Evolutionary conservation across 1,140 invertebrate species (phyloP), one percentile per base, ranked within the genome.

Genomic region (Drosophila watanabei): DNA sequence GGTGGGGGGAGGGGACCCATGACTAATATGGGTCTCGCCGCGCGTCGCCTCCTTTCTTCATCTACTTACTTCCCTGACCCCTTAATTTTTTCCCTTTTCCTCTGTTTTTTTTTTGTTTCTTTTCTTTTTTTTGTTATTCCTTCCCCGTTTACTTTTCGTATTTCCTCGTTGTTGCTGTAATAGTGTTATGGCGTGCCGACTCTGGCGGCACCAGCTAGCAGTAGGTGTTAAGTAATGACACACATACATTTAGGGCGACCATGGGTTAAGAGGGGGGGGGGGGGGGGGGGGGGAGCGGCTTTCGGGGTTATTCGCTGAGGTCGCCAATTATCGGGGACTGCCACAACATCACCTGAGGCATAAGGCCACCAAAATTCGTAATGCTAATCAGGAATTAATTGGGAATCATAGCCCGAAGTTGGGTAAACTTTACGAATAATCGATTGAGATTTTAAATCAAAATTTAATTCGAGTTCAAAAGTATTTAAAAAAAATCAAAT

Each of bases 141-240:
- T 33, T 14, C 18, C 39, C 13, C 20, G n/a, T 33, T 48, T 43
- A 51, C 45, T 43, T 43, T 71, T 51, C 20, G 35, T 60, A 49
- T 35, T 49, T 52, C 45, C 43, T 11, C 13, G 52, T 73, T 80
- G 69, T 85, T 57, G 68, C 60, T 88, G 84, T 89, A 88, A 89
- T 89, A 83, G 85, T 84, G 72, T 80, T 84, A 87, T 89, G 56
- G 84, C 84, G 80, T 89, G 84, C 85, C 56, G 76, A 87, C 65
- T 64, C 62, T 64, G 59, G 60, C 68, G 75, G 28, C 66, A 51
- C 28, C 51, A 70, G 73, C 58, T 69, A 68, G 56, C 78, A 75
- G 85, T 84, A 81, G 85, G 84, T 88, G 84, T 88, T 88, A 89
- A 88, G 85, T 89, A 88, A 89, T 88, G 78, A 28, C 60, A 63